A percentile compares a stretch with the other conserved stretches of the same genome.
Evolutionary conservation across 2,888 invertebrate genomes (phyloP).

Genomic region (Perizoma affinitatum): DNA sequence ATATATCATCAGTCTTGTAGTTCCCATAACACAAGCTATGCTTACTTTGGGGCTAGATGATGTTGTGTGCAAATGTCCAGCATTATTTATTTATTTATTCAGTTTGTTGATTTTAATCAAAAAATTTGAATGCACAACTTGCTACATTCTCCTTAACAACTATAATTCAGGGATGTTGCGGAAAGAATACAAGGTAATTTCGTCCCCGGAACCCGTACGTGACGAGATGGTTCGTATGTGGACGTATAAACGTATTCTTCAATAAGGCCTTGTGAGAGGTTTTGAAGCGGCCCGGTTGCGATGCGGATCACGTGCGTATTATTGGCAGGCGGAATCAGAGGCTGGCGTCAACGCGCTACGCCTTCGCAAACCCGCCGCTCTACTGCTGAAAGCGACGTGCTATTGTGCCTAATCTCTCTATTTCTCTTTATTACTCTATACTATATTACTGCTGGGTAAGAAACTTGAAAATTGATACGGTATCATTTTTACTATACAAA

Average conservation of each 20-base stretch:
- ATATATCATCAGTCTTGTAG: no score
- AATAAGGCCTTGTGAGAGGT: constrained; percentile 54
- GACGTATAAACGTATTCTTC: constrained; percentile 58
- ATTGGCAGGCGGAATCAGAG: constrained; percentile 75
- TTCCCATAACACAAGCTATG: no score
- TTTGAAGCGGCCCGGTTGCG: constrained; percentile 49
- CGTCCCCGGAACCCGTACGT: constrained; percentile 38
- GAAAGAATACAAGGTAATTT: constrained; percentile 42
- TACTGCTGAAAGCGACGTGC: constrained; percentile 37
- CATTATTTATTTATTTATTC: no score
- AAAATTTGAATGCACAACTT: no score
- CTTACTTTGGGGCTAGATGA: no score
- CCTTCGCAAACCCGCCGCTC: constrained; percentile 37
- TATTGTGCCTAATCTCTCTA: constrained; percentile 14
- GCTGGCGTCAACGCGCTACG: constrained; percentile 61
- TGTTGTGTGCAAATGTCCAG: no score
- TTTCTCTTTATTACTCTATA: no score
- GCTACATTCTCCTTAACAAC: constrained; percentile 14
- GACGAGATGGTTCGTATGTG: constrained; percentile 50
- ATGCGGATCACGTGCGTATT: constrained; percentile 75
- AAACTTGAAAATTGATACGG: no score
- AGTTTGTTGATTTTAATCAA: no score
- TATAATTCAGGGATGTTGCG: constrained; percentile 37
- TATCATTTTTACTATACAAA: no score
- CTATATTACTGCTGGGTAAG: no score